These are phyloP conservation scores for Probaryconus sp. DNA, from an alignment of 1,140 invertebrate genomes.

Conservation along the genomic window DNA sequence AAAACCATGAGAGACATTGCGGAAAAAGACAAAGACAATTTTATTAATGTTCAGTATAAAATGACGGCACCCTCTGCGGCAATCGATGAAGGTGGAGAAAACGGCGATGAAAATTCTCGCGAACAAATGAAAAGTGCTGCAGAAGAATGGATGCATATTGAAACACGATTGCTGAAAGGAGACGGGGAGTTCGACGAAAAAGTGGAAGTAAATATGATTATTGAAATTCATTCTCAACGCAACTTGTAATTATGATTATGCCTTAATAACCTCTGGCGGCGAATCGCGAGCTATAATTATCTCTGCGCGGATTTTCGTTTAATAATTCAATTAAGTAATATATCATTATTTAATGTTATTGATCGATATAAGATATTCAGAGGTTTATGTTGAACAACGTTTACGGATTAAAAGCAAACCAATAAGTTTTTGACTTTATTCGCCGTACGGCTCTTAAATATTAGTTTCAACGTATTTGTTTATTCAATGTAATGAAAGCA, in stretches of 20 bases:
- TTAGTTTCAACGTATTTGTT: no score
- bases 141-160: slow-evolving; percentile 31
- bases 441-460: no score
- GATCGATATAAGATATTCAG: no score
- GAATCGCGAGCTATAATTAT: slow-evolving; percentile 21
- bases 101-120: slow-evolving; percentile 33
- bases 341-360: no score
- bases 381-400: no score
- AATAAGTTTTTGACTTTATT: no score
- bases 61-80: slow-evolving; percentile 23
- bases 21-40: slow-evolving; percentile 37
- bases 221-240: slow-evolving; percentile 19
- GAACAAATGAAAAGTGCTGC: slow-evolving; percentile 21
- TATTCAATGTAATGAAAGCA: no score
- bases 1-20: slow-evolving; percentile 21
- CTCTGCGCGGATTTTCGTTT: neutral
- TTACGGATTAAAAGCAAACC: no score
- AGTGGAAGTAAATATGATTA: slow-evolving; percentile 30
- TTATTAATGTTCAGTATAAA: slow-evolving; percentile 42
- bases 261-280: slow-evolving; percentile 9
- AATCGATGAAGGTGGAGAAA: slow-evolving; percentile 32
- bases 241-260: slow-evolving; percentile 19
- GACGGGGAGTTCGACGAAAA: slow-evolving; percentile 14
- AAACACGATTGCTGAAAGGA: slow-evolving; percentile 14
- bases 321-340: no score